Percentiles rank a stretch among this genome's conserved stretches.
These are phyloP conservation scores for Pelochelys cantorii DNA, from an alignment of 2,797 vertebrate species.

Conservation along the genomic window DNA sequence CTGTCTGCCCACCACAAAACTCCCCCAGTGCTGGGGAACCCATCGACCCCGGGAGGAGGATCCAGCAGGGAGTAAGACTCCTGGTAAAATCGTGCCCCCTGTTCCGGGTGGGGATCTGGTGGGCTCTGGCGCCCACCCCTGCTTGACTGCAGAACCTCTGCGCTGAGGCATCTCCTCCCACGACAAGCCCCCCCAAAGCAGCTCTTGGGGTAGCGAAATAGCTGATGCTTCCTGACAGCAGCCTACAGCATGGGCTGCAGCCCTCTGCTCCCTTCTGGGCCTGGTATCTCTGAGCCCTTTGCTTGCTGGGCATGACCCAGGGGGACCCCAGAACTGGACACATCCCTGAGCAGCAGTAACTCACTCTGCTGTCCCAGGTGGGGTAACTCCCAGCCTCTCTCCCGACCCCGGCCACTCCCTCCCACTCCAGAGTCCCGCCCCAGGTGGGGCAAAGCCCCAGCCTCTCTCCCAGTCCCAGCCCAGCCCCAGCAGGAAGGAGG, in stretches of 20 bases:
- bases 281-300: background rate
- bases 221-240: fast-evolving
- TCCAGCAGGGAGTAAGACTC: background rate
- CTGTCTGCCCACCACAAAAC: too few species aligned
- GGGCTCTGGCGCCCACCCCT: fast-evolving
- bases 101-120: background rate
- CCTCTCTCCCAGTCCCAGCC: fast-evolving
- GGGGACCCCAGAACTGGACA: background rate
- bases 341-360: background rate
- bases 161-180: background rate
- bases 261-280: background rate
- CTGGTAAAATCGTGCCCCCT: background rate
- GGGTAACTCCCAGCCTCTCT: fast-evolving
- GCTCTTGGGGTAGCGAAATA: background rate
- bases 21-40: background rate
- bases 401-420: fast-evolving
- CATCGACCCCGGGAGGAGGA: background rate
- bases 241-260: background rate
- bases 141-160: background rate
- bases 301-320: background rate
- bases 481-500: background rate
- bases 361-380: background rate
- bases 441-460: background rate
- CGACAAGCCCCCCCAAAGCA: background rate
- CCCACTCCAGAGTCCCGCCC: background rate